Base-by-base conservation (phyloP, 1,140 invertebrate species). In the Drosophila seguyi region DNA sequence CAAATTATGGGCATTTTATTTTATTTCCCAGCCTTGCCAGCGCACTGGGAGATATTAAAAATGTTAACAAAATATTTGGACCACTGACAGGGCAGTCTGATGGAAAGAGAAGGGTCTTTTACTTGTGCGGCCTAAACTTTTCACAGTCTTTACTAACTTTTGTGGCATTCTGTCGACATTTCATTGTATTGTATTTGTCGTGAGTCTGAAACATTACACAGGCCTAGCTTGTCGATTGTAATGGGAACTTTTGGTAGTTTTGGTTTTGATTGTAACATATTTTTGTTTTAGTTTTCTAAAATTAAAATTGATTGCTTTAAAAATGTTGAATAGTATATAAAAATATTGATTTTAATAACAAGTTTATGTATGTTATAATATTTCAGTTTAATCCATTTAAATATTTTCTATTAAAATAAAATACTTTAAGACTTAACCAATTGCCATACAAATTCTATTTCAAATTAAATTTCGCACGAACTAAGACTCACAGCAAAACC, bases 21-120 rank as follows among this genome's bases (percentile, higher is more conserved):
- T 38, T 25, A 36, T 34, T 52, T 14, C n/a, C 3, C 29, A 11
- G 27, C 14, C 50, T 36, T 59, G 52, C 36, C 58, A 36, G 34
- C 38, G 41, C 55, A 13, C 47, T 66, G 71, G 18, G 25, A 56
- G 25, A 68, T 61, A 71, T 78, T 71, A 63, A 77, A 78, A 78
- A 59, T 65, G 58, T 78, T 58, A 63, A 71, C 45, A 77, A 63
- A 71, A 78, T 78, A 63, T 71, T 72, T 59, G 53, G 52, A 44
- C 44, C 52, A 58, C 50, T 55, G 55, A 25, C 55, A 56, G 36
- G 41, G 18, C 25, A 18, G 5, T 39, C 14, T 13, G 16, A 13
- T 14, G 60, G 34, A 20, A 14, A 16, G 58, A 18, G 58, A 6
- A 25, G 29, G 14, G 14, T 6, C 27, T 20, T 36, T 22, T 36